These are phyloP conservation scores for Isichthys henryi DNA, from an alignment of 2,113 vertebrate genomes.

Conservation along the genomic window DNA sequence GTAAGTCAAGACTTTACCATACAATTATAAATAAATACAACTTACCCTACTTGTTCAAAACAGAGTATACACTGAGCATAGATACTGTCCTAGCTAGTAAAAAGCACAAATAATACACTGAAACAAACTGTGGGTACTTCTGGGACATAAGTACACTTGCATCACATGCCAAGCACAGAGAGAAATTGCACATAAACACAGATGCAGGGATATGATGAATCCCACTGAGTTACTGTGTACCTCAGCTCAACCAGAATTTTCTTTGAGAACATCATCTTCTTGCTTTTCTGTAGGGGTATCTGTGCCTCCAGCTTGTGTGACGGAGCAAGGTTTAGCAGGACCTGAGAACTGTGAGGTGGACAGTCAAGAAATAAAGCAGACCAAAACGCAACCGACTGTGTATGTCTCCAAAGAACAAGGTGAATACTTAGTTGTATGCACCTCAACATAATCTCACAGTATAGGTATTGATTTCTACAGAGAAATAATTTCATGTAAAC, in stretches of 20 bases:
- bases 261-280: not conserved
- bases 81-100: not conserved
- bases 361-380: constrained; percentile 20
- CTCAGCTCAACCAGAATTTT: not conserved
- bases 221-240: not conserved
- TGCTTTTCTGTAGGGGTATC: not conserved
- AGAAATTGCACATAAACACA: not conserved
- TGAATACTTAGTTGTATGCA: constrained; percentile 26
- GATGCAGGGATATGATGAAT: not conserved
- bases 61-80: not conserved
- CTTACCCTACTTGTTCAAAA: not conserved
- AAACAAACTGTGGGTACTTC: not conserved
- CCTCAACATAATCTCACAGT: not conserved
- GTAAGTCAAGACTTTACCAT: not conserved
- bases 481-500: not conserved
- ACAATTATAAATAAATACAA: not conserved
- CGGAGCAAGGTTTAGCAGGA: constrained; percentile 24
- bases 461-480: not conserved
- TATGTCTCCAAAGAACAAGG: constrained; percentile 41
- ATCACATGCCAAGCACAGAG: not conserved
- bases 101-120: not conserved
- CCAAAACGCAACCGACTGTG: constrained; percentile 33
- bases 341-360: constrained; percentile 40
- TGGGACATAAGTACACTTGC: not conserved
- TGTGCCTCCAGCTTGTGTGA: constrained; percentile 20